Conservation (phyloP, 2,888 invertebrate genomes). For the Acleris cristana region DNA sequence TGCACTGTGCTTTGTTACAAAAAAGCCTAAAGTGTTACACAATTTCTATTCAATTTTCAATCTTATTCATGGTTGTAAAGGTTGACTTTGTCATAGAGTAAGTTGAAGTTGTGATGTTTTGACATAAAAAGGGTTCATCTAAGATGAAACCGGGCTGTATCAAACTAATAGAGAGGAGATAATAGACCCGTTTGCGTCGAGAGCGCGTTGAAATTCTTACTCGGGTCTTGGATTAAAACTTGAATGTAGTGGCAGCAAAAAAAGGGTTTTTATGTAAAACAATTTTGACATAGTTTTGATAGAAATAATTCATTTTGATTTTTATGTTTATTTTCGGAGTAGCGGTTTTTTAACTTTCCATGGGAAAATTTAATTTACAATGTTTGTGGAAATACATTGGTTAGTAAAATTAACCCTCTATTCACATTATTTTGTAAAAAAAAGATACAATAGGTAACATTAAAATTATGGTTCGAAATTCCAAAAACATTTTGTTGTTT, state of each 20-base stretch:
- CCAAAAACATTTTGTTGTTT: no score
- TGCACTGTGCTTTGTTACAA: neutral
- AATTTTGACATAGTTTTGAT: neutral
- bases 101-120: no score
- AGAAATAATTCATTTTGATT: neutral
- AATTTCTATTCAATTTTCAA: no score
- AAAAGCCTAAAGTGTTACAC: no score
- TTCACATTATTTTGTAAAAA: no score
- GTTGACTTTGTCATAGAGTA: no score
- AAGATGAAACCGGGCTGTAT: conserved; percentile 26
- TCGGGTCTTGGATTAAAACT: conserved; percentile 76
- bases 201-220: conserved; percentile 77
- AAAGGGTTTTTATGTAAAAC: conserved; percentile 36
- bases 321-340: no score
- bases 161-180: conserved; percentile 33
- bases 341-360: neutral
- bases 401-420: no score
- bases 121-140: conserved; percentile 16
- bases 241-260: conserved; percentile 66
- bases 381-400: no score
- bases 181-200: conserved; percentile 19
- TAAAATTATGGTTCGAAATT: no score
- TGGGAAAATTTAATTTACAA: neutral
- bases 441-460: no score
- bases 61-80: no score